phyloP scores from a whole-genome alignment of 2,888 invertebrate species.

The Metacarcinus magister region DNA sequence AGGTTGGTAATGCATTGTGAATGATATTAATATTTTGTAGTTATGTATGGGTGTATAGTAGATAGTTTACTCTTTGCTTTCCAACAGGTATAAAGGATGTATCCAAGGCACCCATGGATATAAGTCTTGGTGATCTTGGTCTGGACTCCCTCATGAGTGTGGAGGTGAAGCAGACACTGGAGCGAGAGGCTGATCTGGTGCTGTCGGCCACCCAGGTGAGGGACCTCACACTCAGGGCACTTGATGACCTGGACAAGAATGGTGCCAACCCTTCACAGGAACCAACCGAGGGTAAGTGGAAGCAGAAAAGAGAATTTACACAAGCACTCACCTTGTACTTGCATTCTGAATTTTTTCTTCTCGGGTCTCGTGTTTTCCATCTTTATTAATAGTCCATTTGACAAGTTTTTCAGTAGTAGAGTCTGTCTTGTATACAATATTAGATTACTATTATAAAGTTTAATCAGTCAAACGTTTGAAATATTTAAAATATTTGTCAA shows the following conservation, averaged over 20 bases:
- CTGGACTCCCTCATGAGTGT: slow-evolving; percentile 99
- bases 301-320: no score
- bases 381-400: no score
- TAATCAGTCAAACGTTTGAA: no score
- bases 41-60: neutral
- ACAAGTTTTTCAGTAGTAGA: no score
- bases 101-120: slow-evolving; percentile 90
- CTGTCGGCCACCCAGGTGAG: slow-evolving; percentile 96
- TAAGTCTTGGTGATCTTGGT: slow-evolving; percentile 96
- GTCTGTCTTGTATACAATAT: no score
- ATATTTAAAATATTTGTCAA: no score
- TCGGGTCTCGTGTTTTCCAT: no score
- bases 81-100: slow-evolving; percentile 92
- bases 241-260: slow-evolving; percentile 87
- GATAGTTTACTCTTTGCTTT: neutral
- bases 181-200: slow-evolving; percentile 95
- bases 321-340: no score
- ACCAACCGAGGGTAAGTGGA: slow-evolving; percentile 27
- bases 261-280: slow-evolving; percentile 14
- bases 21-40: neutral
- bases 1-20: neutral
- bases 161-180: slow-evolving; percentile 98
- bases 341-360: no score
- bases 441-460: no score
- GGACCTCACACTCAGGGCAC: slow-evolving; percentile 90